Conservation (phyloP, 2,888 invertebrate species). For the Eucera pruinosa region DNA sequence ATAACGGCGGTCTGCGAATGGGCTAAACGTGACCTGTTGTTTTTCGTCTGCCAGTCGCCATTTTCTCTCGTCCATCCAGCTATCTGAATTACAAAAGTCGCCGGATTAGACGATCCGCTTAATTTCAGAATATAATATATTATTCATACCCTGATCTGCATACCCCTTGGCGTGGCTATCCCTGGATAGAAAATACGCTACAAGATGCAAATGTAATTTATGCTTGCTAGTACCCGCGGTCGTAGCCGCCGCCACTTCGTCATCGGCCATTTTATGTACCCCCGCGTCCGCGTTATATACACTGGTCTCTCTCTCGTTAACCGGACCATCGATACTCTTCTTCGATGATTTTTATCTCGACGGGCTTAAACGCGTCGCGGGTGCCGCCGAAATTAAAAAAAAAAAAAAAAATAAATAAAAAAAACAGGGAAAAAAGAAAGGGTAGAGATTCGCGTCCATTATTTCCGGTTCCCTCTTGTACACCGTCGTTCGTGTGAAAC, state of each 20-base stretch:
- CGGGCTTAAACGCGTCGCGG: constrained; percentile 36
- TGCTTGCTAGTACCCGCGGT: constrained; percentile 35
- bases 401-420: no score
- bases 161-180: constrained; percentile 39
- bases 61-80: no score
- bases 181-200: constrained; percentile 49
- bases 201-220: constrained; percentile 63
- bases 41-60: not conserved
- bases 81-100: constrained; percentile 57
- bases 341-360: constrained; percentile 55
- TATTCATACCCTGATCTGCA: constrained; percentile 54
- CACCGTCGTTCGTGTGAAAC: constrained; percentile 45
- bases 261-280: constrained; percentile 7
- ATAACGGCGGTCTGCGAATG: no score
- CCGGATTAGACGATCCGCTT: constrained; percentile 54
- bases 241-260: constrained; percentile 10
- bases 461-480: constrained; percentile 55
- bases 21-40: not conserved
- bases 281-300: not conserved
- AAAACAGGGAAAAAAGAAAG: no score
- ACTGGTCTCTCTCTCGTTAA: constrained; percentile 49
- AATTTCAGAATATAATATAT: constrained; percentile 60
- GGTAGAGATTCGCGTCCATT: constrained; percentile 44
- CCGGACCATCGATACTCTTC: constrained; percentile 47
- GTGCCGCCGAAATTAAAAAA: constrained; percentile 48